phyloP scores from a whole-genome alignment of 2,113 vertebrate genomes.

The Lycocorax pyrrhopterus region DNA sequence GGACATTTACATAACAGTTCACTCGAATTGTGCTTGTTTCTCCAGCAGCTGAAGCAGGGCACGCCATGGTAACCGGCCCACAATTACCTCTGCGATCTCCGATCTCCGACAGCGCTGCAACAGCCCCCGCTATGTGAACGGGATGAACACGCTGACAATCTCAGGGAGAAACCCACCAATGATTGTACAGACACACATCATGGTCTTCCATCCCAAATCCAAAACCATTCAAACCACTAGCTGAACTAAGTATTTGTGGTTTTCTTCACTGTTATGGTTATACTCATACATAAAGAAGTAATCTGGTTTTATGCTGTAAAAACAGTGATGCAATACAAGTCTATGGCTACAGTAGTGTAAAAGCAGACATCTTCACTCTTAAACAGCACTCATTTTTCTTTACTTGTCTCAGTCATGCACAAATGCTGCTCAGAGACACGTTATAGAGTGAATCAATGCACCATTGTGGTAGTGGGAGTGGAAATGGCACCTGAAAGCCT shows the following conservation, averaged over 20 bases:
- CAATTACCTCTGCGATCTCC: neutral
- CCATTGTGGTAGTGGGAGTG: neutral
- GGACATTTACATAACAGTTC: constrained; percentile 1
- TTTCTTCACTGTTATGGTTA: neutral
- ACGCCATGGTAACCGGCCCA: neutral
- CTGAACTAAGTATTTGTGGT: neutral
- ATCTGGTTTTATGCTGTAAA: neutral
- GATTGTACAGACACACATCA: neutral
- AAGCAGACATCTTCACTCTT: neutral
- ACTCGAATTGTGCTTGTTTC: neutral
- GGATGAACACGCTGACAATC: neutral
- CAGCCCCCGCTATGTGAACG: neutral
- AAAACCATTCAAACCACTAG: neutral
- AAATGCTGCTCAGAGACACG: neutral
- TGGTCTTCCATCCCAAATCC: neutral
- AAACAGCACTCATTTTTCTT: neutral
- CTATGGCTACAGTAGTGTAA: neutral
- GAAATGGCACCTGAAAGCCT: neutral
- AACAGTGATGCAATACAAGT: neutral
- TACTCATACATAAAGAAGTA: neutral
- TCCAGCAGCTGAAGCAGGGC: neutral
- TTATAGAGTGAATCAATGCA: neutral
- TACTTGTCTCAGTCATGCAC: neutral
- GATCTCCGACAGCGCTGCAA: accelerated
- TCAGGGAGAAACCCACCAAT: neutral